Evolutionary conservation across 2,113 vertebrate genomes (phyloP).

Genomic region (Danionella cerebrum): DNA sequence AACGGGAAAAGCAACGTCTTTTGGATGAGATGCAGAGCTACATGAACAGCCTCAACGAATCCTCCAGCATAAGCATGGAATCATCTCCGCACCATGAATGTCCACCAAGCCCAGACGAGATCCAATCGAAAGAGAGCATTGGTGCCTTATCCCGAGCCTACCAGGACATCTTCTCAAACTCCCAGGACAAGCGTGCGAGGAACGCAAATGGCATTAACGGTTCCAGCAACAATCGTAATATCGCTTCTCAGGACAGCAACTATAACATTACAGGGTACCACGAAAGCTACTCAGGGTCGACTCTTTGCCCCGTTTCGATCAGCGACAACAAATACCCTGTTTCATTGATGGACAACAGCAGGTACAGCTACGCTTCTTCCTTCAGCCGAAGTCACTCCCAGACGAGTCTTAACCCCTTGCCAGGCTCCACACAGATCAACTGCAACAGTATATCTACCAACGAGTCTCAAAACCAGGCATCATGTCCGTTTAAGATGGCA

Average conservation of each 20-base stretch:
- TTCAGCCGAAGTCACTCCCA: constrained; percentile 52
- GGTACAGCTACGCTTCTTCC: constrained; percentile 42
- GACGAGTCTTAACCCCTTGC: constrained; percentile 25
- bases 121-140: constrained; percentile 62
- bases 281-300: constrained; percentile 22
- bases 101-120: constrained; percentile 44
- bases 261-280: constrained; percentile 47
- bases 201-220: constrained; percentile 39
- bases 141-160: constrained; percentile 66
- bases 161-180: constrained; percentile 58
- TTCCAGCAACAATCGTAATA: constrained; percentile 37
- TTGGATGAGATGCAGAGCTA: constrained; percentile 75
- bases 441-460: constrained; percentile 35
- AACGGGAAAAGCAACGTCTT: constrained; percentile 72
- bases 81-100: constrained; percentile 41
- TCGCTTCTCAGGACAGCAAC: constrained; percentile 45
- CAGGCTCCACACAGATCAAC: constrained; percentile 36
- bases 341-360: constrained; percentile 52
- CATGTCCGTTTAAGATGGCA: constrained; percentile 62
- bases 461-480: constrained; percentile 39
- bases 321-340: constrained; percentile 51
- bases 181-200: constrained; percentile 51
- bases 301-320: constrained; percentile 39
- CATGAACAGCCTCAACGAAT: constrained; percentile 72
- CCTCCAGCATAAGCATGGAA: constrained; percentile 54